A percentile compares a stretch with the other conserved stretches of the same genome.
Evolutionary conservation across 1,140 invertebrate species (phyloP).

Genomic region (Stenopsyche tienmushanensis): DNA sequence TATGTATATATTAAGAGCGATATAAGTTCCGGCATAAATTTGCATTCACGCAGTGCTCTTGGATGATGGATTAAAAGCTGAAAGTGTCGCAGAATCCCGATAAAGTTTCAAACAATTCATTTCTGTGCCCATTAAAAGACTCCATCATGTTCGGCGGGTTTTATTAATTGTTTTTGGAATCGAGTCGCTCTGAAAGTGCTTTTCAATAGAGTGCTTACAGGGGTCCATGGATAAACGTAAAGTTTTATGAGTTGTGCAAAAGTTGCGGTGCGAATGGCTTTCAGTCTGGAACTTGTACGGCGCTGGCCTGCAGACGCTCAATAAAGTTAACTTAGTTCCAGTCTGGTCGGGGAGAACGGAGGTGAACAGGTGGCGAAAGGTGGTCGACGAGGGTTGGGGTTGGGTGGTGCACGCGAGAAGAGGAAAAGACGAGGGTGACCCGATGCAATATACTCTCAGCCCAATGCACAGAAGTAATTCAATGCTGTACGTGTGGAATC

Average conservation of each 20-base stretch:
- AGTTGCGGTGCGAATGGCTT: constrained; percentile 26
- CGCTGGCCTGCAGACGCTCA: constrained; percentile 20
- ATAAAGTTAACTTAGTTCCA: constrained; percentile 27
- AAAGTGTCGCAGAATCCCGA: no score
- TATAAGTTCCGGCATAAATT: no score
- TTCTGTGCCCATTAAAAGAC: no score
- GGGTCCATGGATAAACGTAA: constrained; percentile 13
- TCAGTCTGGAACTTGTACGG: constrained; percentile 9
- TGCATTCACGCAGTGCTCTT: no score
- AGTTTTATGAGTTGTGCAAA: constrained; percentile 30
- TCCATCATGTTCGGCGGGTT: no score
- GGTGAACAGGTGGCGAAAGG: constrained; percentile 4
- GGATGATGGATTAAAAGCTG: no score
- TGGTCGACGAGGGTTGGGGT: background rate
- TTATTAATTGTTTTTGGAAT: constrained; percentile 8
- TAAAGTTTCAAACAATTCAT: no score
- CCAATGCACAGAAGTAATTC: constrained; percentile 8
- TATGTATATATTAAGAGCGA: no score
- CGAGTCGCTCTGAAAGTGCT: constrained; percentile 9
- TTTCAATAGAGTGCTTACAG: constrained; percentile 26
- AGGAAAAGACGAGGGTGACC: background rate
- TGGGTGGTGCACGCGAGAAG: background rate
- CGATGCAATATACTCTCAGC: constrained; percentile 2
- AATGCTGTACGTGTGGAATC: constrained; percentile 7
- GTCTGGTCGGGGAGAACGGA: constrained; percentile 12